Evolutionary conservation across 92 coral and sea anemone species (phyloP).

Genomic region (Epizoanthus ramosus): DNA sequence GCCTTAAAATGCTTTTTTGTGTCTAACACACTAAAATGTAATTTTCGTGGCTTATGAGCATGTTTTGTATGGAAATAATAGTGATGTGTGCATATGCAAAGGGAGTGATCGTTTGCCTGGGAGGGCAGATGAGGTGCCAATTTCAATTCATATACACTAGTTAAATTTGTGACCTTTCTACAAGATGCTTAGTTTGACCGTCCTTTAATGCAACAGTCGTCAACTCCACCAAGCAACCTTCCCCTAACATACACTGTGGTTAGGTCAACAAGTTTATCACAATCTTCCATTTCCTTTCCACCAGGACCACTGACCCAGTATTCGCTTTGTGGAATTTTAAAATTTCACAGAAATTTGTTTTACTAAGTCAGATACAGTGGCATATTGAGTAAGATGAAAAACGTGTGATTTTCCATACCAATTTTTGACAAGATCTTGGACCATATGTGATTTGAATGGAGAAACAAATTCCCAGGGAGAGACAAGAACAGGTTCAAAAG

Average conservation of each 20-base stretch:
- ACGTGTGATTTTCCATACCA: conserved; percentile 34
- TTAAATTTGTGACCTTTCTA: background rate
- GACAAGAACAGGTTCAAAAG: conserved; percentile 28
- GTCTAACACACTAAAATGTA: background rate
- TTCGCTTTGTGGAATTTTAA: background rate
- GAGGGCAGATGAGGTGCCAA: no score
- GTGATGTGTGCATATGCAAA: background rate
- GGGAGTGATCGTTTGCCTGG: background rate
- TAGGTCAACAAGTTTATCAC: background rate
- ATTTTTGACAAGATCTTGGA: conserved; percentile 21
- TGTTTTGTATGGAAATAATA: background rate
- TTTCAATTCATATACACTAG: background rate
- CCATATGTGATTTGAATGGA: conserved; percentile 9
- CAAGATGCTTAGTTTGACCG: background rate
- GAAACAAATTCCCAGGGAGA: conserved; percentile 41
- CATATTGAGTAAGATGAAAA: conserved; percentile 8
- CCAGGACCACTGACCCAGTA: conserved; percentile 35
- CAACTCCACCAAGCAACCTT: conserved; percentile 10
- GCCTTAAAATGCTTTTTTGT: no score
- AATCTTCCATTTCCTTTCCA: background rate
- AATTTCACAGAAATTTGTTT: conserved; percentile 13
- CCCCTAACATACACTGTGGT: conserved; percentile 6
- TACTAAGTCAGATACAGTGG: background rate
- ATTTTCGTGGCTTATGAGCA: no score
- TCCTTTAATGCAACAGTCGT: conserved; percentile 24